Evolutionary conservation across 2,888 invertebrate genomes (phyloP).

Genomic region (Xestoiulus laeticollis): DNA sequence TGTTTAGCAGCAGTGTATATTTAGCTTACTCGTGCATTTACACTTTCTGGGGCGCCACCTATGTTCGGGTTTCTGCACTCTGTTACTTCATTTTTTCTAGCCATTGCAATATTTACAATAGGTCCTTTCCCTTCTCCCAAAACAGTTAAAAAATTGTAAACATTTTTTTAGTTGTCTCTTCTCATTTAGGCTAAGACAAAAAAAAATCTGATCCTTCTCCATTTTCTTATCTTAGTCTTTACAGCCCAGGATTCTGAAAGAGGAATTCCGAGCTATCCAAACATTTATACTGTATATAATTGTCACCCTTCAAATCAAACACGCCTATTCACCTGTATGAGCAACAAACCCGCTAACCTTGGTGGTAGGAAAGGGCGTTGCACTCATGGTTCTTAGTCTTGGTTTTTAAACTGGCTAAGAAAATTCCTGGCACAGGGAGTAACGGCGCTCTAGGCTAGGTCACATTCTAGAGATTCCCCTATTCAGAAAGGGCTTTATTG

Average conservation of each 20-base stretch:
- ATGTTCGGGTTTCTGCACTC: no score
- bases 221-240: neutral
- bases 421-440: neutral
- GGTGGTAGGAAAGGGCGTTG: conserved; percentile 18
- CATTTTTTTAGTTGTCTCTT: no score
- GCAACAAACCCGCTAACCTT: conserved; percentile 26
- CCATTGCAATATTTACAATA: no score
- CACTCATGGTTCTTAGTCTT: neutral
- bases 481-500: no score
- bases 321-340: neutral
- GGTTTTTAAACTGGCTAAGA: neutral
- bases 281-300: neutral
- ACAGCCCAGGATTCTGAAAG: neutral
- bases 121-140: no score
- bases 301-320: conserved; percentile 26
- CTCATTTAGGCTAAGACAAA: no score
- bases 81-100: no score
- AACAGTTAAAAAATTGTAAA: no score
- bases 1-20: no score
- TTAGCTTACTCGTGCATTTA: no score
- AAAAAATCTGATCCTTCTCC: neutral
- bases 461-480: neutral
- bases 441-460: neutral
- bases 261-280: conserved; percentile 26
- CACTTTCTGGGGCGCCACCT: no score